Evolutionary conservation across 1,140 invertebrate genomes (phyloP).

Genomic region (Papilio helenus): DNA sequence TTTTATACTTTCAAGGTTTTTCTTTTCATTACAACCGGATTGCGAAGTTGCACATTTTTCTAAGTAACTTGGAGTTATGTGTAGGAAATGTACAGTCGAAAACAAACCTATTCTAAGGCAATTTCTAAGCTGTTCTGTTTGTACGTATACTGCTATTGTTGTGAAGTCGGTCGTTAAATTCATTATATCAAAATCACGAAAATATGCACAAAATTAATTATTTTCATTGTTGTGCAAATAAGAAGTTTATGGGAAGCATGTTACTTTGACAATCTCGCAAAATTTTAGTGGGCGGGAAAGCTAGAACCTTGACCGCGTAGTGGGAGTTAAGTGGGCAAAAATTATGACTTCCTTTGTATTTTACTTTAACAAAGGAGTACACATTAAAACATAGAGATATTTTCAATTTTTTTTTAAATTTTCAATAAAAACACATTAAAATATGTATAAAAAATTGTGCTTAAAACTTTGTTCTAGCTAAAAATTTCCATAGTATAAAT

Average conservation of each 20-base stretch:
- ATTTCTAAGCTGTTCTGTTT: background rate
- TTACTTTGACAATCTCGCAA: constrained; percentile 21
- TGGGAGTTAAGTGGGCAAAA: constrained; percentile 42
- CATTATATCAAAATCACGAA: background rate
- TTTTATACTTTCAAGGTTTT: constrained; percentile 27
- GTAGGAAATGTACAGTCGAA: background rate
- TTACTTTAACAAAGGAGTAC: background rate
- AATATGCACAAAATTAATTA: background rate
- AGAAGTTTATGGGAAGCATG: background rate
- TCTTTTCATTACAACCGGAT: constrained; percentile 28
- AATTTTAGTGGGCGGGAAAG: constrained; percentile 43
- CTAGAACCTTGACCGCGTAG: constrained; percentile 45
- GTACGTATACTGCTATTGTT: too few species aligned
- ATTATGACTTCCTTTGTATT: constrained; percentile 10
- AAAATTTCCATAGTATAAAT: background rate
- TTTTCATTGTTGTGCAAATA: background rate
- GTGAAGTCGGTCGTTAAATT: background rate
- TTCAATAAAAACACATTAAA: too few species aligned
- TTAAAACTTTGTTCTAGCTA: background rate
- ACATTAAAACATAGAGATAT: background rate
- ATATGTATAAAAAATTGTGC: background rate
- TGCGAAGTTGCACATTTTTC: constrained; percentile 12
- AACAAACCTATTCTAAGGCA: background rate
- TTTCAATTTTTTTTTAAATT: too few species aligned
- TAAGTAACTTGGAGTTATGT: background rate